These are phyloP conservation scores for Chrysotoxum bicinctum DNA, from an alignment of 2,888 invertebrate species.

Conservation along the genomic window DNA sequence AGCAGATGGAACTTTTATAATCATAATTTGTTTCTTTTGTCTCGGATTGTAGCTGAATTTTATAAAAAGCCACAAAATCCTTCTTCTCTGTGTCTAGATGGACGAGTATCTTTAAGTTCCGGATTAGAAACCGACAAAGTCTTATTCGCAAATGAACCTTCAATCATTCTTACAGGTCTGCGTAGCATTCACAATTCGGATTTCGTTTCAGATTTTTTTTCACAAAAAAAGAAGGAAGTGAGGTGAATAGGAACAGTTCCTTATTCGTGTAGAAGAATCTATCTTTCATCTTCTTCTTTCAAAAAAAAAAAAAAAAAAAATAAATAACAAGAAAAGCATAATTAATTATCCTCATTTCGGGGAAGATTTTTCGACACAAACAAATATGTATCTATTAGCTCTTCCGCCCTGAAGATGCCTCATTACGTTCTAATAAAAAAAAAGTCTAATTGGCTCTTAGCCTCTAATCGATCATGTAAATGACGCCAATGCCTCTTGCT, in stretches of 20 bases:
- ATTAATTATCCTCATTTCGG: slow-evolving; percentile 68
- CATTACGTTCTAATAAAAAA: slow-evolving; percentile 55
- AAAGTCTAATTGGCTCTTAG: slow-evolving; percentile 69
- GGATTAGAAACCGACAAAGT: background rate
- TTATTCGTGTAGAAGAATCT: slow-evolving; percentile 17
- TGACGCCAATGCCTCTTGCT: slow-evolving; percentile 31
- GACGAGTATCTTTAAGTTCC: background rate
- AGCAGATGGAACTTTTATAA: background rate
- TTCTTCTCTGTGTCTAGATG: background rate
- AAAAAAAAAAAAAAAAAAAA: background rate
- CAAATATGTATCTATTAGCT: slow-evolving; percentile 66
- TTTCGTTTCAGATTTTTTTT: background rate
- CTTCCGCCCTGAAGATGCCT: slow-evolving; percentile 29
- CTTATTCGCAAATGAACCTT: background rate
- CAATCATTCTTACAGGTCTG: slow-evolving; percentile 6
- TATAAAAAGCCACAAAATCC: background rate
- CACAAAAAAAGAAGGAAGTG: background rate
- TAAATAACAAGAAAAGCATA: slow-evolving; percentile 34
- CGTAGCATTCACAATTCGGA: background rate
- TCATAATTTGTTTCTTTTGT: background rate
- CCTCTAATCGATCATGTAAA: slow-evolving; percentile 72
- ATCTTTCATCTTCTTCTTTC: background rate
- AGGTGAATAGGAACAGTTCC: background rate
- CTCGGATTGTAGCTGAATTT: background rate
- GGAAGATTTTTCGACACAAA: slow-evolving; percentile 39